Conservation (phyloP, 2,113 vertebrate species). For the Myxocyprinus asiaticus region DNA sequence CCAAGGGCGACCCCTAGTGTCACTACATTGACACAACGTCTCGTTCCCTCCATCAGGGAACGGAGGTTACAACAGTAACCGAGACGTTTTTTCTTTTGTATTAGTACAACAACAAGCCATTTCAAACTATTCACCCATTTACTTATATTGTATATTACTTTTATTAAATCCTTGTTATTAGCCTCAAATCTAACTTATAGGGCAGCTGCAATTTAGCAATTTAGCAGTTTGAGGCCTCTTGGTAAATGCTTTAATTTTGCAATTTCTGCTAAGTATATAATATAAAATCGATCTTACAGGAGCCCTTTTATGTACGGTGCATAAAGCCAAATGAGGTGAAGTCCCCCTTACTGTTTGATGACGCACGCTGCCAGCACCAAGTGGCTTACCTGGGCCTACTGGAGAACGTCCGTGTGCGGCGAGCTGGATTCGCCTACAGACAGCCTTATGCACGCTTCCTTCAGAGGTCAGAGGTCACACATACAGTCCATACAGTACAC, state of each 20-base stretch:
- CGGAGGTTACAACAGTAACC: too few species aligned
- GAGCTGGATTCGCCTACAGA: slow-evolving; percentile 91
- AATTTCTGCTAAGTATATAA: background rate
- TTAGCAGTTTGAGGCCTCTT: too few species aligned
- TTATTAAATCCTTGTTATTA: background rate
- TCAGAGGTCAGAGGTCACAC: slow-evolving; percentile 76
- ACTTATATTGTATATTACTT: too few species aligned
- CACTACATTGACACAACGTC: too few species aligned
- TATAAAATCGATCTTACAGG: slow-evolving; percentile 65
- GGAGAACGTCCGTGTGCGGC: slow-evolving; percentile 90
- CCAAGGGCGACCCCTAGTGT: too few species aligned
- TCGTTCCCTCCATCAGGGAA: too few species aligned
- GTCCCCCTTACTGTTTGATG: slow-evolving; percentile 77
- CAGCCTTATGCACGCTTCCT: slow-evolving; percentile 88
- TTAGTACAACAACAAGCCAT: too few species aligned
- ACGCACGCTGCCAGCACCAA: slow-evolving; percentile 85
- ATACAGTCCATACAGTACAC: background rate
- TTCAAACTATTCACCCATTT: too few species aligned
- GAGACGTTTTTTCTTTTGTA: too few species aligned
- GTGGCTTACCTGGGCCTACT: slow-evolving; percentile 90
- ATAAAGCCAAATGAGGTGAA: slow-evolving; percentile 92
- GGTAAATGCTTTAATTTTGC: background rate
- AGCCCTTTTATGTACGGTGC: slow-evolving; percentile 93
- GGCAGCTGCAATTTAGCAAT: background rate
- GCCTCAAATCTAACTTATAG: slow-evolving; percentile 51